These are phyloP conservation scores for Chironomus tentans DNA, from an alignment of 2,888 invertebrate species.

Conservation along the genomic window DNA sequence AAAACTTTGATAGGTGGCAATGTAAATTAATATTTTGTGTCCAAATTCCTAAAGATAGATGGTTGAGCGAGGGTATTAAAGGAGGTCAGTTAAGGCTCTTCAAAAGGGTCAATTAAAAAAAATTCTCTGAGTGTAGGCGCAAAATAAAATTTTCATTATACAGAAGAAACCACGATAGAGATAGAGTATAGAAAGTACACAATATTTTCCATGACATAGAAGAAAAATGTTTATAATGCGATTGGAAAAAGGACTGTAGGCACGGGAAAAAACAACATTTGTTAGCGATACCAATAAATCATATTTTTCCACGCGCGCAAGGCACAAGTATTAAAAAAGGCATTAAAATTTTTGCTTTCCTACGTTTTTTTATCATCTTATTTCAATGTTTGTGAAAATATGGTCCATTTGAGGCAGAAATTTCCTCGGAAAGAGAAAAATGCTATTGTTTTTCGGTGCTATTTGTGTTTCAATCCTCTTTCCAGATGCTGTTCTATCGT, in stretches of 20 bases:
- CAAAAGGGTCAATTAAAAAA: too few relatives aligned
- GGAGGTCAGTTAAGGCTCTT: too few relatives aligned
- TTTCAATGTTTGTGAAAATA: constrained; percentile 3
- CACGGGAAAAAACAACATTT: constrained; percentile 13
- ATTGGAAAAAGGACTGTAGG: background rate
- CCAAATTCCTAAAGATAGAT: too few relatives aligned
- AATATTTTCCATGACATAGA: too few relatives aligned
- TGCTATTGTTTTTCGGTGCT: background rate
- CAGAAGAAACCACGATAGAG: too few relatives aligned
- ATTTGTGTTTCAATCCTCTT: background rate
- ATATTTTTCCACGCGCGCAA: constrained; percentile 6
- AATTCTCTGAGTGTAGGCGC: too few relatives aligned
- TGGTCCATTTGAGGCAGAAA: constrained; percentile 9
- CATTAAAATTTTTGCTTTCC: constrained; percentile 9
- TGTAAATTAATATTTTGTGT: too few relatives aligned
- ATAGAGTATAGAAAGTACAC: too few relatives aligned
- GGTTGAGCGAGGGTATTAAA: too few relatives aligned
- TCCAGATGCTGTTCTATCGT: background rate
- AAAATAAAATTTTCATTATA: too few relatives aligned
- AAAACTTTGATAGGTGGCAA: too few relatives aligned
- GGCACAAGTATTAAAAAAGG: constrained; percentile 14
- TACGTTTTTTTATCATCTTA: background rate
- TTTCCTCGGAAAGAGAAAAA: background rate
- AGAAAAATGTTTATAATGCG: background rate
- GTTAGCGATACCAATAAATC: constrained; percentile 26